Evolutionary conservation across 2,888 invertebrate species (phyloP).

Genomic region (Nudaria mundana): DNA sequence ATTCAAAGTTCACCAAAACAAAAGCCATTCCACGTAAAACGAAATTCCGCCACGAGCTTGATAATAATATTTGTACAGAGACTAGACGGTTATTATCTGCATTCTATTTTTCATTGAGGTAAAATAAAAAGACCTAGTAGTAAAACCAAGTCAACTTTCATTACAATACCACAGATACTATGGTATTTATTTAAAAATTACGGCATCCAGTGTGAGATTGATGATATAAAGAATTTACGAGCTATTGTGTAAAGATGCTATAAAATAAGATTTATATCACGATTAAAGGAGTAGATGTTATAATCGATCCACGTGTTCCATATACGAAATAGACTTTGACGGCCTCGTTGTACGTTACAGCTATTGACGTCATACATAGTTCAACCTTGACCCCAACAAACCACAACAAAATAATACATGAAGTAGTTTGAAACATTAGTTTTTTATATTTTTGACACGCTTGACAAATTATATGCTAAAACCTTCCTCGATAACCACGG

Average conservation of each 20-base stretch:
- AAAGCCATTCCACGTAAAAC: constrained; percentile 38
- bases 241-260: background rate
- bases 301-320: background rate
- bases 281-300: background rate
- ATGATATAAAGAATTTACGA: background rate
- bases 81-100: constrained; percentile 27
- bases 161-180: too few species aligned
- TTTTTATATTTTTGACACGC: too few species aligned
- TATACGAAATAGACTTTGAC: background rate
- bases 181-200: background rate
- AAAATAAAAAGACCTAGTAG: too few species aligned
- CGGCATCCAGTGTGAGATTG: background rate
- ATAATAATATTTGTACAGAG: constrained; percentile 52
- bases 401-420: too few species aligned
- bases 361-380: too few species aligned
- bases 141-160: too few species aligned
- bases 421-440: too few species aligned
- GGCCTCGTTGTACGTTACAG: background rate
- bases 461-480: too few species aligned
- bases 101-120: too few species aligned
- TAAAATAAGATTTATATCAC: constrained; percentile 1
- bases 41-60: constrained; percentile 39
- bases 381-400: too few species aligned
- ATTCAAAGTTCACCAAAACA: constrained; percentile 29
- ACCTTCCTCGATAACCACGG: too few species aligned